Conservation (phyloP, 2,888 invertebrate species). For the Deroplatys truncata region DNA sequence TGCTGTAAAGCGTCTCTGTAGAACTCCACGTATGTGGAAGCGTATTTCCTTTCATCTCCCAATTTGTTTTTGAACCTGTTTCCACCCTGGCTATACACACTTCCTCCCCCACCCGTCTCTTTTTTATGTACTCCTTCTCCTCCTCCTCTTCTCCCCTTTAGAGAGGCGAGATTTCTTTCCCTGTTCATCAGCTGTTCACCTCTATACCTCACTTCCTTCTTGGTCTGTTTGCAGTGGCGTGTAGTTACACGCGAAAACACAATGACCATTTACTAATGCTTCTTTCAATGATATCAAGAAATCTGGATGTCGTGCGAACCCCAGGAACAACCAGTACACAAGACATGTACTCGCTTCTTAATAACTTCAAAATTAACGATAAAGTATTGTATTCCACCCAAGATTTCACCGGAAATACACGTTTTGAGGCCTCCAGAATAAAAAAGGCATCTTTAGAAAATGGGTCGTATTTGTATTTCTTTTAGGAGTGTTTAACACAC, state of each 20-base stretch:
- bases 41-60: neutral
- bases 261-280: too few species aligned
- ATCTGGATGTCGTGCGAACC: too few species aligned
- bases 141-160: neutral
- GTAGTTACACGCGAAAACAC: neutral
- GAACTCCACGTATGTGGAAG: neutral
- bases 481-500: too few species aligned
- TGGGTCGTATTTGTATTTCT: too few species aligned
- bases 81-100: neutral
- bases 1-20: neutral
- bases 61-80: slow-evolving; percentile 6
- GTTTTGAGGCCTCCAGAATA: too few species aligned
- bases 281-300: too few species aligned
- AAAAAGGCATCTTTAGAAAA: too few species aligned
- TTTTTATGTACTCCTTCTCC: neutral
- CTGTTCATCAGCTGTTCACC: neutral
- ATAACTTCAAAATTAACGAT: too few species aligned
- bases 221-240: neutral
- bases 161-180: neutral
- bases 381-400: too few species aligned
- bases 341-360: too few species aligned
- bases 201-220: neutral
- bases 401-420: too few species aligned
- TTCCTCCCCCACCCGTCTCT: neutral
- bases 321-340: too few species aligned